Evolutionary conservation across 2,888 invertebrate genomes (phyloP).

Genomic region (Stenotaenia linearis): DNA sequence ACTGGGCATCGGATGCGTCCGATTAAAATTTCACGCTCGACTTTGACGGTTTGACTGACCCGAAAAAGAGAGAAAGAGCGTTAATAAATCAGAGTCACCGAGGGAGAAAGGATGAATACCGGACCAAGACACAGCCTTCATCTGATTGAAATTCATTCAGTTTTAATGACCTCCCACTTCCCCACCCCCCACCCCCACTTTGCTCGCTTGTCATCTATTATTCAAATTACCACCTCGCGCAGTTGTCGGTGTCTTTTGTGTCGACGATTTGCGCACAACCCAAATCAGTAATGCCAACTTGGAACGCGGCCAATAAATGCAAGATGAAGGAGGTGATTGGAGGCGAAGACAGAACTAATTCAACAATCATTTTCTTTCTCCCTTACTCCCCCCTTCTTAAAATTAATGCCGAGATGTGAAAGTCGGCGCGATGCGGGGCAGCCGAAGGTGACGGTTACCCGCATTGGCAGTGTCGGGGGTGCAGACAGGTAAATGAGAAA

Average conservation of each 20-base stretch:
- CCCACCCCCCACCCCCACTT: background rate
- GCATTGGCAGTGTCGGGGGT: background rate
- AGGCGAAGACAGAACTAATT: background rate
- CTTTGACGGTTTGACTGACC: constrained; percentile 24
- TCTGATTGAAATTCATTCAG: constrained; percentile 28
- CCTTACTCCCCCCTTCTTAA: background rate
- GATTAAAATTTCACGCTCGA: constrained; percentile 14
- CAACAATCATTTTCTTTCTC: background rate
- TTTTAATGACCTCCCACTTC: constrained; percentile 13
- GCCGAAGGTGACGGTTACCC: background rate
- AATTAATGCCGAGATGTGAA: background rate
- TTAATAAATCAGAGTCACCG: background rate
- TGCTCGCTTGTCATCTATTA: constrained; percentile 3
- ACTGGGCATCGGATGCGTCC: background rate
- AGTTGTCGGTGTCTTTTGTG: constrained; percentile 20
- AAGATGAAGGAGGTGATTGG: background rate
- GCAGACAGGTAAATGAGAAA: background rate
- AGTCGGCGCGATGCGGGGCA: background rate
- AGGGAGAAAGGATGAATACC: constrained; percentile 12
- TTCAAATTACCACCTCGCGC: constrained; percentile 24
- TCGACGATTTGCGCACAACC: constrained; percentile 10
- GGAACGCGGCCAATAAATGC: background rate
- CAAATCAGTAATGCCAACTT: constrained; percentile 17
- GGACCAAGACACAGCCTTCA: constrained; percentile 2
- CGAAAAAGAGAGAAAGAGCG: background rate